A percentile compares a stretch with the other conserved stretches of the same genome.
These are phyloP conservation scores for Hydropsyche betteni DNA, from an alignment of 2,888 invertebrate genomes.

Conservation along the genomic window DNA sequence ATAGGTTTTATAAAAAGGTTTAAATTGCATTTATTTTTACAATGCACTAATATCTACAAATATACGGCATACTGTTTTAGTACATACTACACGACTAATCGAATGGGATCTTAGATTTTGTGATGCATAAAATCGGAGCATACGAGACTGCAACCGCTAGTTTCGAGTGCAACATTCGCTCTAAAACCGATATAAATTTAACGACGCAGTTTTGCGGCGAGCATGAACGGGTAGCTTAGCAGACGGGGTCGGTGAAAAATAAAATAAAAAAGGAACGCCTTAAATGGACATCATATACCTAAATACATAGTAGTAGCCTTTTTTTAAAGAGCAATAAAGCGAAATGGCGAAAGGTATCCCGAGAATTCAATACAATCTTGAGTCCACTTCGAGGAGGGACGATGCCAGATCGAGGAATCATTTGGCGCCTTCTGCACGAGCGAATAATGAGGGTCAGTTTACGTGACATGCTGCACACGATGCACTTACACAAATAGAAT, in stretches of 20 bases:
- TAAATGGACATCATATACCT: neutral
- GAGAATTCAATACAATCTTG: constrained; percentile 47
- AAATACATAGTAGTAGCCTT: neutral
- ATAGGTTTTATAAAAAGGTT: too few relatives aligned
- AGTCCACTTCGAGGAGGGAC: constrained; percentile 36
- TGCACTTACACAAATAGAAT: constrained; percentile 10
- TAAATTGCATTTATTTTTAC: too few relatives aligned
- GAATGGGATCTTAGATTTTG: too few relatives aligned
- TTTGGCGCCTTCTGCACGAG: constrained; percentile 39
- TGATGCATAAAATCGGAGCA: too few relatives aligned
- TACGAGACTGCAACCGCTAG: too few relatives aligned
- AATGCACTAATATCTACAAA: too few relatives aligned
- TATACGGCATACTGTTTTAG: too few relatives aligned
- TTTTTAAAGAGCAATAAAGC: constrained; percentile 45
- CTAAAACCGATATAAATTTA: constrained; percentile 11
- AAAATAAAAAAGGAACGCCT: neutral
- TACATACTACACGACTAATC: too few relatives aligned
- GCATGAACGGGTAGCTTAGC: constrained; percentile 4
- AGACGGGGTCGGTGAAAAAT: neutral
- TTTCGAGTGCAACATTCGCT: constrained; percentile 8
- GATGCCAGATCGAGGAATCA: constrained; percentile 32
- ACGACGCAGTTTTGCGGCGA: constrained; percentile 14
- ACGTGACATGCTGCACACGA: constrained; percentile 34
- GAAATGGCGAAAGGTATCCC: constrained; percentile 31
- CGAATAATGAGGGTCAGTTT: constrained; percentile 41